Conservation (phyloP, 2,888 invertebrate genomes). For the Stratiomys singularior region DNA sequence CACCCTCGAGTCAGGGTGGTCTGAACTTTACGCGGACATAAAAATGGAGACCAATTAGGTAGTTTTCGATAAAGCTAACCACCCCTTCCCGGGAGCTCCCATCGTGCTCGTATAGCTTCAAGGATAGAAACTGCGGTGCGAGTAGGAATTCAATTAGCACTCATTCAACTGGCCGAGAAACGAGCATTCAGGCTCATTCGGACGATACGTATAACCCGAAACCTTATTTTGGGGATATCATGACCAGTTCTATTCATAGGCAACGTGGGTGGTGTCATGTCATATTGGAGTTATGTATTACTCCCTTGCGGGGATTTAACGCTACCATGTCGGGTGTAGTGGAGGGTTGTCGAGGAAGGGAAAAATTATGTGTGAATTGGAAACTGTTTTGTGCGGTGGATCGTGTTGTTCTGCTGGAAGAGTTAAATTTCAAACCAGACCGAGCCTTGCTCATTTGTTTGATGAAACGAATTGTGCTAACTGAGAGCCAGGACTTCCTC, state of each 20-base stretch:
- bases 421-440: too few relatives aligned
- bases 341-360: too few relatives aligned
- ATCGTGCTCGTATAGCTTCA: neutral
- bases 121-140: slow-evolving; percentile 34
- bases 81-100: neutral
- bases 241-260: slow-evolving; percentile 14
- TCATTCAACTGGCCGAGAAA: slow-evolving; percentile 40
- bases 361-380: too few relatives aligned
- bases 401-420: too few relatives aligned
- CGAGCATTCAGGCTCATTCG: slow-evolving; percentile 12
- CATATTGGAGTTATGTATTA: slow-evolving; percentile 27
- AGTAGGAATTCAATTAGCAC: slow-evolving; percentile 52
- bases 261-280: slow-evolving; percentile 21
- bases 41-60: slow-evolving; percentile 50
- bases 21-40: slow-evolving; percentile 47
- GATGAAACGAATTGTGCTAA: too few relatives aligned
- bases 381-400: too few relatives aligned
- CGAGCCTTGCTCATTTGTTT: too few relatives aligned
- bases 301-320: slow-evolving; percentile 1
- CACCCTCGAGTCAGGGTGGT: slow-evolving; percentile 24
- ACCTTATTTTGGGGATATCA: slow-evolving; percentile 18
- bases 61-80: neutral
- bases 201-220: neutral
- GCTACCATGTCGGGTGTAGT: neutral
- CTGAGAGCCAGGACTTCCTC: too few relatives aligned